phyloP scores from a whole-genome alignment of 2,888 invertebrate species.

The Orthosia gothica region DNA sequence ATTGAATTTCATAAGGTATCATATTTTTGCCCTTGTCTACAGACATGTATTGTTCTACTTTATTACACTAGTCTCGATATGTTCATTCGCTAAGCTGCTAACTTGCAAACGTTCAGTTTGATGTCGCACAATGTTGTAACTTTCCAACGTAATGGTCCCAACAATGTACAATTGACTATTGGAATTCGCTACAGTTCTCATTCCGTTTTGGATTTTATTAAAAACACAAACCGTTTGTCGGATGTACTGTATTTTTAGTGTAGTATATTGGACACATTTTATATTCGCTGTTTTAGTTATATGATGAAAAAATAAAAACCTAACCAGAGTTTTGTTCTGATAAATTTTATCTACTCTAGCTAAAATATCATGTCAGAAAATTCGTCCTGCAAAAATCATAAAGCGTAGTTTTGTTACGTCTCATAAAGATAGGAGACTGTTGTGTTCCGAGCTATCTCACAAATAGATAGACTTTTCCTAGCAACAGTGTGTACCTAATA shows the following conservation, averaged over 20 bases:
- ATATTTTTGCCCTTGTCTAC: background rate
- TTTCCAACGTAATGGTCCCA: slow-evolving; percentile 12
- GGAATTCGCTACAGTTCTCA: slow-evolving; percentile 35
- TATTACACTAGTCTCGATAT: slow-evolving; percentile 1
- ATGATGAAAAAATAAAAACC: background rate
- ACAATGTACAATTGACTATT: slow-evolving; percentile 27
- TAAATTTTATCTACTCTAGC: background rate
- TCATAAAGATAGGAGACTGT: slow-evolving; percentile 23
- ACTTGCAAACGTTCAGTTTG: slow-evolving; percentile 41
- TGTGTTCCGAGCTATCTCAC: slow-evolving; percentile 25
- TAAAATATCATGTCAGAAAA: slow-evolving; percentile 6
- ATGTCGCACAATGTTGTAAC: slow-evolving; percentile 13
- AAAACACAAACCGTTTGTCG: slow-evolving; percentile 21
- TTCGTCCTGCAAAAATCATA: slow-evolving; percentile 6
- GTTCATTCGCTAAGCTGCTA: slow-evolving; percentile 20
- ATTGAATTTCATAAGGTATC: background rate
- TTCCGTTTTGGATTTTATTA: slow-evolving; percentile 25
- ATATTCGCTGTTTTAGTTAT: background rate
- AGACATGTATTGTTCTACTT: slow-evolving; percentile 18
- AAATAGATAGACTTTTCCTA: slow-evolving; percentile 22
- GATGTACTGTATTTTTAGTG: background rate
- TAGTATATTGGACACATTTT: background rate
- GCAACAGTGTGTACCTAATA: slow-evolving; percentile 5
- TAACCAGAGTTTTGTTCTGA: background rate
- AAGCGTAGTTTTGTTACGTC: slow-evolving; percentile 11